A percentile compares a stretch with the other conserved stretches of the same genome.
Conservation (phyloP, 2,113 vertebrate genomes). For the Marmota monax region DNA sequence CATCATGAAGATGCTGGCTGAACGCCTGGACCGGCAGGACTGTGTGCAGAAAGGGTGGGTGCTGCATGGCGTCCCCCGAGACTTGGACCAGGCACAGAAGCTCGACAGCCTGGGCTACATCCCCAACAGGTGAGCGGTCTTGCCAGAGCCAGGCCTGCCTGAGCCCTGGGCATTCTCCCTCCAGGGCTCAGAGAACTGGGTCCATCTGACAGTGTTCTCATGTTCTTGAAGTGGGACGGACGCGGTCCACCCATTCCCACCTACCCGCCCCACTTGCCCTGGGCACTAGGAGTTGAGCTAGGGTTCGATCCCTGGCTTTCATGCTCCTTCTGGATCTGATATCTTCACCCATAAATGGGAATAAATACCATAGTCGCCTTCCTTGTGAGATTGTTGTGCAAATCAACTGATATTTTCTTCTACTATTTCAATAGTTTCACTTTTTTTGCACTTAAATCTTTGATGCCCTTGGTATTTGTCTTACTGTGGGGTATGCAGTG, state of each 20-base stretch:
- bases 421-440: accelerated
- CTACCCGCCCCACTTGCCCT: accelerated
- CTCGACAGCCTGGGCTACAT: slow-evolving; percentile 82
- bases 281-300: background rate
- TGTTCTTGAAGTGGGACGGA: accelerated
- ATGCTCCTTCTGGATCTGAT: too few relatives aligned
- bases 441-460: background rate
- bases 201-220: accelerated
- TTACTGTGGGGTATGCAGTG: too few relatives aligned
- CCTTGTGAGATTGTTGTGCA: background rate
- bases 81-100: slow-evolving; percentile 86
- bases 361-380: accelerated
- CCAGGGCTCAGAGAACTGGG: accelerated
- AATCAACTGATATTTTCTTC: background rate
- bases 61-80: slow-evolving; percentile 89
- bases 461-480: background rate
- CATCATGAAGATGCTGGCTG: slow-evolving; percentile 88
- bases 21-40: slow-evolving; percentile 88
- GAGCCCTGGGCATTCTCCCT: accelerated
- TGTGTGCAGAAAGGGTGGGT: slow-evolving; percentile 90
- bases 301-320: background rate
- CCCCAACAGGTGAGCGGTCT: slow-evolving; percentile 91
- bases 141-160: accelerated
- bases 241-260: accelerated
- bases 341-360: accelerated